phyloP scores from a whole-genome alignment of 2,113 vertebrate species.

The Lota lota region DNA sequence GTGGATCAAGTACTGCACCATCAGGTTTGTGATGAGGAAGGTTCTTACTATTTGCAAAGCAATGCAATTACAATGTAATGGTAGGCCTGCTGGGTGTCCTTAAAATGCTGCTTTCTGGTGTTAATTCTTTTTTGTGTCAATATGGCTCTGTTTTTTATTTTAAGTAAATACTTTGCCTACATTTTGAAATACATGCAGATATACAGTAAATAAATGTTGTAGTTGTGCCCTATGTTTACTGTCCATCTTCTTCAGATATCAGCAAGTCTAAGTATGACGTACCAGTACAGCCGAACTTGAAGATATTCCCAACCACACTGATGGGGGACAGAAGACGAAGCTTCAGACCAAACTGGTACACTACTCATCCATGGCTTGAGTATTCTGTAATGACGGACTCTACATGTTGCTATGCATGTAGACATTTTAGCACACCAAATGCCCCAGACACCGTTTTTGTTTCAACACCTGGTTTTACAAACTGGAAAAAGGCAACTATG shows the following conservation, averaged over 20 bases:
- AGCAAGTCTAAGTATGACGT: background rate
- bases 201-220: background rate
- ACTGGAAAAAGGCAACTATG: constrained; percentile 24
- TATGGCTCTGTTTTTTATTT: too few relatives aligned
- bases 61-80: too few relatives aligned
- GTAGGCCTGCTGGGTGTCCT: too few relatives aligned
- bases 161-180: too few relatives aligned
- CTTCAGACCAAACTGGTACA: constrained; percentile 17
- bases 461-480: constrained; percentile 18
- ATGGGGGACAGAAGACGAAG: constrained; percentile 22
- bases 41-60: too few relatives aligned
- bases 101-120: too few relatives aligned
- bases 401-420: constrained; percentile 14
- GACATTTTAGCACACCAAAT: constrained; percentile 6
- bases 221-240: background rate
- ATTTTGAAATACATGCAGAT: too few relatives aligned
- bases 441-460: constrained; percentile 21
- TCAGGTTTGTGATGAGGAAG: too few relatives aligned
- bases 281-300: constrained; percentile 14
- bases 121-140: too few relatives aligned
- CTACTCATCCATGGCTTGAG: constrained; percentile 23
- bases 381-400: constrained; percentile 12
- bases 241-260: background rate
- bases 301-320: constrained; percentile 16
- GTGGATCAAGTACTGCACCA: too few relatives aligned